Evolutionary conservation across 1,140 invertebrate genomes (phyloP).

Genomic region (Tenebrio molitor): DNA sequence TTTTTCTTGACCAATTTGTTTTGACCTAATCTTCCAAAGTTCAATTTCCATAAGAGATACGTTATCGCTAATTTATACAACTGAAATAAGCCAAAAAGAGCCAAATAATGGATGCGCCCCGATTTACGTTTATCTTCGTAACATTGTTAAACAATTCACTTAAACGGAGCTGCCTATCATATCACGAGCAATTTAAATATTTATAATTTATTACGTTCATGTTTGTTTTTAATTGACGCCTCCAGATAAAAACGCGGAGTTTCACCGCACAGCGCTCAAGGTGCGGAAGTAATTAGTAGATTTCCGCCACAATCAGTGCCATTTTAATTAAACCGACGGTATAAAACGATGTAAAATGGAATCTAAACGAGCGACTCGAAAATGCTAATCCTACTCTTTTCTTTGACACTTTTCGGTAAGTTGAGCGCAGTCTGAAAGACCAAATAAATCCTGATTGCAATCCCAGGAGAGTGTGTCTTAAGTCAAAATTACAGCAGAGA

Average conservation of each 20-base stretch:
- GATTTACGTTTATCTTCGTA: too few species aligned
- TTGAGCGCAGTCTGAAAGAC: background rate
- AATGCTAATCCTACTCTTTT: background rate
- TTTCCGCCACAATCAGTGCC: background rate
- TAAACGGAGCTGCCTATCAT: background rate
- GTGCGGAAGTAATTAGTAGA: conserved; percentile 9
- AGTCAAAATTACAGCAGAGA: conserved; percentile 44
- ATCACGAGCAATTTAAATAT: conserved; percentile 15
- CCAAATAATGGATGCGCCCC: too few species aligned
- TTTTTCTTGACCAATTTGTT: too few species aligned
- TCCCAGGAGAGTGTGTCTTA: background rate
- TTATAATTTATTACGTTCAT: background rate
- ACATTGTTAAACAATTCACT: too few species aligned
- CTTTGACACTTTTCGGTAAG: background rate
- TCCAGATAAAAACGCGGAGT: background rate
- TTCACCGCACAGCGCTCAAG: background rate
- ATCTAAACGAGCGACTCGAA: background rate
- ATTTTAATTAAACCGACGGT: background rate
- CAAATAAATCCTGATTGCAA: background rate
- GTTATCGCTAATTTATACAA: too few species aligned
- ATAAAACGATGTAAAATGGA: conserved; percentile 1
- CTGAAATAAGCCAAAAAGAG: too few species aligned
- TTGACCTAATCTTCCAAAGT: too few species aligned
- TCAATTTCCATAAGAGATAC: too few species aligned
- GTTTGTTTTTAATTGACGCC: background rate